phyloP scores from a whole-genome alignment of 1,140 invertebrate species.

The Lamellibrachia luymesi region DNA sequence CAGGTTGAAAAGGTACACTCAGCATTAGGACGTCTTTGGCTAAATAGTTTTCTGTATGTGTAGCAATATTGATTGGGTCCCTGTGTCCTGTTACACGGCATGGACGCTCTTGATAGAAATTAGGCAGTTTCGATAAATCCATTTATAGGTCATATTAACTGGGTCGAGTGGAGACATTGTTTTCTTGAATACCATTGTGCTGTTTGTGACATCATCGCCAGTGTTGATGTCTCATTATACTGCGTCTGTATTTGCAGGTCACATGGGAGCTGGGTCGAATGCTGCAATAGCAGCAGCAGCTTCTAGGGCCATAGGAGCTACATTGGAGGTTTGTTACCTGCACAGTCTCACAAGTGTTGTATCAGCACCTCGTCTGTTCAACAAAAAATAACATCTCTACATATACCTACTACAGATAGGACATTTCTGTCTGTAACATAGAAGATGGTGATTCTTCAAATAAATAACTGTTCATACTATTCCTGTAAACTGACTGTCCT shows the following conservation, averaged over 20 bases:
- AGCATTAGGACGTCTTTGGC: not conserved
- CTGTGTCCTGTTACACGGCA: not conserved
- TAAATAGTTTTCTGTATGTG: not conserved
- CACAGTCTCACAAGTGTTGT: not conserved
- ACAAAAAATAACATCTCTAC: too few relatives aligned
- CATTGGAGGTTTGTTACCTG: slow-evolving; percentile 72
- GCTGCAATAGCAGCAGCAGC: slow-evolving; percentile 87
- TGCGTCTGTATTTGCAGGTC: slow-evolving; percentile 50
- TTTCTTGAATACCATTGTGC: too few relatives aligned
- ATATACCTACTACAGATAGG: too few relatives aligned
- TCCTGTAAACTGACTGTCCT: too few relatives aligned
- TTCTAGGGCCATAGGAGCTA: slow-evolving; percentile 92
- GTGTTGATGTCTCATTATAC: too few relatives aligned
- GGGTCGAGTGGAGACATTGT: not conserved
- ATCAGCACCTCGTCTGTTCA: too few relatives aligned
- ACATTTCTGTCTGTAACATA: too few relatives aligned
- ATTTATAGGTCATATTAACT: not conserved
- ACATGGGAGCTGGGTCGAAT: slow-evolving; percentile 76
- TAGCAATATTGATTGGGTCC: not conserved
- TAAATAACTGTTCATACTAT: too few relatives aligned
- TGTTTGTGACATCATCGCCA: not conserved
- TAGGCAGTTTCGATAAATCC: not conserved
- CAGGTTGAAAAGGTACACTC: not conserved
- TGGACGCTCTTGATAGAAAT: not conserved
- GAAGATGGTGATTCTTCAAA: too few relatives aligned